Evolutionary conservation across 2,113 vertebrate genomes (phyloP).

Genomic region (Myiozetetes cayanensis): DNA sequence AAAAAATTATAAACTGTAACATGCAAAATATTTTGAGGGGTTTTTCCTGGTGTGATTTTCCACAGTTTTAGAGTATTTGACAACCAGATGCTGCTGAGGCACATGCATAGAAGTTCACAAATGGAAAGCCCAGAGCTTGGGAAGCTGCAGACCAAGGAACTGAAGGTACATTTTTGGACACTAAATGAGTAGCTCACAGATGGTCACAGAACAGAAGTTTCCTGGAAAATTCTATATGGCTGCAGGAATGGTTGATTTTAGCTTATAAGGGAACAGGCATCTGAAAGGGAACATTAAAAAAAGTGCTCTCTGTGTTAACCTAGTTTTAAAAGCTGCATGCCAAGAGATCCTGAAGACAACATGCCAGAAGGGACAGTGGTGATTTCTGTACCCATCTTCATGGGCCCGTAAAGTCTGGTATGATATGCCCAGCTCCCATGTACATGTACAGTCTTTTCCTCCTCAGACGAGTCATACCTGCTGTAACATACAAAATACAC

Average conservation of each 20-base stretch:
- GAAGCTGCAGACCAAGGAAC: background rate
- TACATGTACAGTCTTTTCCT: background rate
- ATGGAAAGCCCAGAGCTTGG: background rate
- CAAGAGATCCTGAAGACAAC: conserved; percentile 9
- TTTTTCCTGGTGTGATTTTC: background rate
- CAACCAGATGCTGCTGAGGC: background rate
- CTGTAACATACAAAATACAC: background rate
- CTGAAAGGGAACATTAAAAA: conserved; percentile 12
- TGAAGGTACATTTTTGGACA: background rate
- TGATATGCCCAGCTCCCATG: background rate
- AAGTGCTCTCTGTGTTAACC: conserved; percentile 28
- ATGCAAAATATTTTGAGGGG: background rate
- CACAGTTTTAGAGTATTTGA: background rate
- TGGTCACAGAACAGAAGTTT: background rate
- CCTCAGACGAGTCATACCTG: background rate
- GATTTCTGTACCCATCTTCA: background rate
- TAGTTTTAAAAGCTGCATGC: conserved; percentile 18
- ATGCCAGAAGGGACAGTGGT: background rate
- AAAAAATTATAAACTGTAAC: background rate
- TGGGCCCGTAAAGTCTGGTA: background rate
- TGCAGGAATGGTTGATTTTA: conserved; percentile 40
- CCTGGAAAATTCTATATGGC: conserved; percentile 22
- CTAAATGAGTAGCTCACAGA: conserved; percentile 12
- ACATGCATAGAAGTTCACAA: background rate
- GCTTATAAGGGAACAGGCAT: conserved; percentile 26